These are phyloP conservation scores for Cirrhinus mrigala DNA, from an alignment of 2,797 vertebrate species.

Conservation along the genomic window DNA sequence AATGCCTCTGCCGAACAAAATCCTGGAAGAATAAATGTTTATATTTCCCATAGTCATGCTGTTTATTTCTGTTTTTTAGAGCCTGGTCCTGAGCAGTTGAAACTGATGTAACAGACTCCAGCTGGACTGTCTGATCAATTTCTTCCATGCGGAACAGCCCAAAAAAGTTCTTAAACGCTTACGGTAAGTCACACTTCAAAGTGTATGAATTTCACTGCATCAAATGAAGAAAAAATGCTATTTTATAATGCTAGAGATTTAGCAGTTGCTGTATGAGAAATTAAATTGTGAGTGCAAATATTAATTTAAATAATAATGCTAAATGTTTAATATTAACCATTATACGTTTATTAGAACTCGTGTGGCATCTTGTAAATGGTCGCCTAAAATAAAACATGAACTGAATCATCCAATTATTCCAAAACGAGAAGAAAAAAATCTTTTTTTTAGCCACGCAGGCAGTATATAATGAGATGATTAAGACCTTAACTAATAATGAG, in stretches of 20 bases:
- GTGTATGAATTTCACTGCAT: not conserved
- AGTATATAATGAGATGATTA: conserved; percentile 57
- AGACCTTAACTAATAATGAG: conserved; percentile 53
- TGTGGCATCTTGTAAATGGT: conserved; percentile 46
- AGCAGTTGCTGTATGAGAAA: not conserved
- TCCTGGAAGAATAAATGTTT: conserved; percentile 76
- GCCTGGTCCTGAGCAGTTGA: conserved; percentile 56
- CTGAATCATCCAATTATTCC: conserved; percentile 43
- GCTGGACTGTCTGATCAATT: conserved; percentile 59
- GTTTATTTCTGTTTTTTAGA: conserved; percentile 62
- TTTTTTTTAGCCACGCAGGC: conserved; percentile 22
- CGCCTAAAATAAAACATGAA: conserved; percentile 52
- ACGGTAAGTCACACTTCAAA: not conserved
- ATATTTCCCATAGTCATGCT: conserved; percentile 65
- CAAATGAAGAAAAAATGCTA: conserved; percentile 15
- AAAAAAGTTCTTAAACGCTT: conserved; percentile 38
- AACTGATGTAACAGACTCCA: conserved; percentile 69
- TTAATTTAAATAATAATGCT: conserved; percentile 19
- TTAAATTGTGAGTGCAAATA: conserved; percentile 1
- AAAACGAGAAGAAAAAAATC: conserved; percentile 44
- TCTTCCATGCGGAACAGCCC: conserved; percentile 36
- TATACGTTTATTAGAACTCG: conserved; percentile 39
- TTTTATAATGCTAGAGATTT: too few species aligned
- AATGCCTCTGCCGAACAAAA: conserved; percentile 53
- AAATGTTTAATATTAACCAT: conserved; percentile 44